These are phyloP conservation scores for Zaprionus obscuricornis DNA, from an alignment of 2,888 invertebrate species.

Conservation along the genomic window DNA sequence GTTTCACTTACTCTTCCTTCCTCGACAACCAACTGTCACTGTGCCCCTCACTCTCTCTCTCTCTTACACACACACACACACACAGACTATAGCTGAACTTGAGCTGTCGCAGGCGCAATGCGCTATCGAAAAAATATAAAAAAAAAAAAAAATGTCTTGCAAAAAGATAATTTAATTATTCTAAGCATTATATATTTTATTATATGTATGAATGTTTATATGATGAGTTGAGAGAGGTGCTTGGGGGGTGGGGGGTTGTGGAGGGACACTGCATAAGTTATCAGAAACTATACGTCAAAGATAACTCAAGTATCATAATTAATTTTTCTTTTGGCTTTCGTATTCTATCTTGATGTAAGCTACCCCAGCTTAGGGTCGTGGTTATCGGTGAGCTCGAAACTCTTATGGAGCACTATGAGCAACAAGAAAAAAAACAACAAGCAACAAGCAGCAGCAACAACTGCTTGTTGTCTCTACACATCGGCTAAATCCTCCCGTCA, in stretches of 20 bases:
- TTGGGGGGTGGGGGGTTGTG: no score
- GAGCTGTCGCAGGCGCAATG: constrained; percentile 22
- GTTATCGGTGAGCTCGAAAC: background rate
- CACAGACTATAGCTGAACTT: no score
- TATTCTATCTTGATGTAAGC: constrained; percentile 35
- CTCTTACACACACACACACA: background rate
- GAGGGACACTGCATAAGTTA: constrained; percentile 40
- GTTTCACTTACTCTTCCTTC: no score
- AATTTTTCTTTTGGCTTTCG: constrained; percentile 53
- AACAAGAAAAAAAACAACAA: constrained; percentile 1
- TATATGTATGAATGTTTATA: no score
- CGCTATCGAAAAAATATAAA: constrained; percentile 48
- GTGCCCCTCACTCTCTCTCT: background rate
- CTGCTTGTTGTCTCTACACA: constrained; percentile 19
- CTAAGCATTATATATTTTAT: constrained; percentile 56
- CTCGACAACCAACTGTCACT: no score
- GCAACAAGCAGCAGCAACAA: background rate
- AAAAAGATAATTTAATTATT: constrained; percentile 61
- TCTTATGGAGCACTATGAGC: background rate
- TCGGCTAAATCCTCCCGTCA: constrained; percentile 53
- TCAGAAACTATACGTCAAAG: constrained; percentile 70
- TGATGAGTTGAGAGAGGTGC: no score
- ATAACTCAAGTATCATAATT: constrained; percentile 74
- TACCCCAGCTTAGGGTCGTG: constrained; percentile 44
- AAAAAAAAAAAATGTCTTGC: no score